Evolutionary conservation across 2,888 invertebrate species (phyloP).

Genomic region (Oscheius sp.): DNA sequence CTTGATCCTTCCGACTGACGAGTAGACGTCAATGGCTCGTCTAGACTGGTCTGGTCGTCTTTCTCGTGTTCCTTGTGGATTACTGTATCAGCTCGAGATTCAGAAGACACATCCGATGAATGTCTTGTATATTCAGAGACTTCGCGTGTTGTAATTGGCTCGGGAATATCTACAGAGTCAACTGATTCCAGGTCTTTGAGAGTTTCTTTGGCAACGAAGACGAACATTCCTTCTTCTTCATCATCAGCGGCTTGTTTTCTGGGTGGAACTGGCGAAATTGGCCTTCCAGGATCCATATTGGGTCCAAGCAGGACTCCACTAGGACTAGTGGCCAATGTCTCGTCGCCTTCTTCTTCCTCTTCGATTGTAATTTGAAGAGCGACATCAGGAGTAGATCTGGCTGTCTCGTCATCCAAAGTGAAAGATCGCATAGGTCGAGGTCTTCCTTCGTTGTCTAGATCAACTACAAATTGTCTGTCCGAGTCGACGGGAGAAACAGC

Average conservation of each 20-base stretch:
- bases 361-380: constrained; percentile 49
- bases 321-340: constrained; percentile 46
- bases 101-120: constrained; percentile 47
- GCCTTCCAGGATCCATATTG: constrained; percentile 51
- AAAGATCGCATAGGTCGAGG: constrained; percentile 33
- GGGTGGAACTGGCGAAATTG: constrained; percentile 57
- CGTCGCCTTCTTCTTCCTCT: constrained; percentile 50
- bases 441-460: constrained; percentile 46
- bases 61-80: constrained; percentile 34
- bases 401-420: constrained; percentile 38
- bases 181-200: constrained; percentile 14
- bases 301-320: constrained; percentile 52
- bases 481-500: constrained; percentile 56
- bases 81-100: constrained; percentile 51
- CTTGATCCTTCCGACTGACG: constrained; percentile 32
- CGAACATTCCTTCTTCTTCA: constrained; percentile 37
- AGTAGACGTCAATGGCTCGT: constrained; percentile 18
- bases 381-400: constrained; percentile 54
- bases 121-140: constrained; percentile 49
- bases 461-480: constrained; percentile 53
- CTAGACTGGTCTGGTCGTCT: constrained; percentile 18
- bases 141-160: constrained; percentile 39
- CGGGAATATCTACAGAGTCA: constrained; percentile 12
- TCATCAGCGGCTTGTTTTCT: constrained; percentile 40
- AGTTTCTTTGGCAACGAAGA: constrained; percentile 32